phyloP scores from a whole-genome alignment of 2,113 vertebrate genomes.

The Lepus timidus region DNA sequence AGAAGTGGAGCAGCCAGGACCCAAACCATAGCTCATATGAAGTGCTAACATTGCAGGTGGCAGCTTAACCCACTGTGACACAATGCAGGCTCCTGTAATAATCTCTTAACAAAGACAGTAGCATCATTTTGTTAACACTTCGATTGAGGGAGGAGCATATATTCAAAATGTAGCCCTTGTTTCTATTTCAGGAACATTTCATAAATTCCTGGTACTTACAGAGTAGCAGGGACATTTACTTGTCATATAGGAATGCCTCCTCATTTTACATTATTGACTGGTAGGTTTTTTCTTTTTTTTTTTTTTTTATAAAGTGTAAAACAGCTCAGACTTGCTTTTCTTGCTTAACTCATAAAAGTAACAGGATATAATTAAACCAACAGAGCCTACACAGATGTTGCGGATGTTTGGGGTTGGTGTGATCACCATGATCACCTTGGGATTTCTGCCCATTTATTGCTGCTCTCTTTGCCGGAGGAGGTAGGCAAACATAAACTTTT shows the following conservation, averaged over 20 bases:
- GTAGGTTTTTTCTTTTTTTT: neutral
- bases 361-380: slow-evolving; percentile 73
- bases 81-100: slow-evolving; percentile 29
- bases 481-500: slow-evolving; percentile 77
- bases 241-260: slow-evolving; percentile 34
- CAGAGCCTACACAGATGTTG: slow-evolving; percentile 80
- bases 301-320: neutral
- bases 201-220: slow-evolving; percentile 7
- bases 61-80: no score
- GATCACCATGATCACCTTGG: slow-evolving; percentile 74
- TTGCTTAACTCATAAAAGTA: slow-evolving; percentile 59
- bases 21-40: no score
- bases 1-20: no score
- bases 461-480: slow-evolving; percentile 69
- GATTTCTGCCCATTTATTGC: slow-evolving; percentile 78
- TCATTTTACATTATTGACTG: neutral
- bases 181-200: slow-evolving; percentile 55
- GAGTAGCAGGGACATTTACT: slow-evolving; percentile 15
- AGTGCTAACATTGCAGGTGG: no score
- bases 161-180: slow-evolving; percentile 58
- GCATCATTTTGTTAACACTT: slow-evolving; percentile 65
- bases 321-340: neutral
- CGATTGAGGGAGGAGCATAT: neutral
- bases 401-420: slow-evolving; percentile 66
- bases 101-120: slow-evolving; percentile 76